Conservation (phyloP, 2,888 invertebrate species). For the Rhagonycha lutea region DNA sequence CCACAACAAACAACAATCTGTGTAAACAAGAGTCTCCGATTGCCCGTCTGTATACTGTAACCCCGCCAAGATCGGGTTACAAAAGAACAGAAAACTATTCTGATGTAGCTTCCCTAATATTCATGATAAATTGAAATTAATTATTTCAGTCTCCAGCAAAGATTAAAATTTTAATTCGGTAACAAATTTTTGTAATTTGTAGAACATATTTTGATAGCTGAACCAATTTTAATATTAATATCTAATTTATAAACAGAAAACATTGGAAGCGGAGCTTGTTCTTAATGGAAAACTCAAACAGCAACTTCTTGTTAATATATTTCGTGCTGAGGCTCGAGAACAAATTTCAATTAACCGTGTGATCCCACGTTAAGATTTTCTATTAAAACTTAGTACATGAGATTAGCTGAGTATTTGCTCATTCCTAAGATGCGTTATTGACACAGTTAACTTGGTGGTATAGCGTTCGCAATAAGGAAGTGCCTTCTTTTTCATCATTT, state of each 20-base stretch:
- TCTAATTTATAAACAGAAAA: slow-evolving; percentile 31
- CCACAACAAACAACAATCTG: slow-evolving; percentile 36
- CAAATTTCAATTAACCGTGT: slow-evolving; percentile 49
- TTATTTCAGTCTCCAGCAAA: not conserved
- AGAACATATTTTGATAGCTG: not conserved
- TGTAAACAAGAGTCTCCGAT: slow-evolving; percentile 33
- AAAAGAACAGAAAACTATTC: slow-evolving; percentile 3
- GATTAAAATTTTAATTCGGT: not conserved
- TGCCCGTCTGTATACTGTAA: slow-evolving; percentile 27
- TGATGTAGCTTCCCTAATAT: not conserved
- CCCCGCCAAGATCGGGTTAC: slow-evolving; percentile 27
- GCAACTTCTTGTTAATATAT: slow-evolving; percentile 37
- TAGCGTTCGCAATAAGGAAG: slow-evolving; percentile 24
- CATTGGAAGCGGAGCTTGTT: slow-evolving; percentile 17
- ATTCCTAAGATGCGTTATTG: slow-evolving; percentile 30
- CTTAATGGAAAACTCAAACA: slow-evolving; percentile 34
- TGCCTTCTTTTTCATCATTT: not conserved
- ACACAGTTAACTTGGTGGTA: slow-evolving; percentile 30
- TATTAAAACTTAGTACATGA: slow-evolving; percentile 46
- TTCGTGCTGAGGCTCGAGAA: slow-evolving; percentile 37
- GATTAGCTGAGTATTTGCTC: slow-evolving; percentile 44
- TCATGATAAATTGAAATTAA: not conserved
- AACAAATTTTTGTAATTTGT: not conserved
- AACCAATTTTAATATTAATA: slow-evolving; percentile 23
- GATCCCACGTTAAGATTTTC: slow-evolving; percentile 47